Percentiles rank a stretch among this genome's conserved stretches.
phyloP scores from a whole-genome alignment of 2,888 invertebrate genomes.

The Colostygia pectinataria region DNA sequence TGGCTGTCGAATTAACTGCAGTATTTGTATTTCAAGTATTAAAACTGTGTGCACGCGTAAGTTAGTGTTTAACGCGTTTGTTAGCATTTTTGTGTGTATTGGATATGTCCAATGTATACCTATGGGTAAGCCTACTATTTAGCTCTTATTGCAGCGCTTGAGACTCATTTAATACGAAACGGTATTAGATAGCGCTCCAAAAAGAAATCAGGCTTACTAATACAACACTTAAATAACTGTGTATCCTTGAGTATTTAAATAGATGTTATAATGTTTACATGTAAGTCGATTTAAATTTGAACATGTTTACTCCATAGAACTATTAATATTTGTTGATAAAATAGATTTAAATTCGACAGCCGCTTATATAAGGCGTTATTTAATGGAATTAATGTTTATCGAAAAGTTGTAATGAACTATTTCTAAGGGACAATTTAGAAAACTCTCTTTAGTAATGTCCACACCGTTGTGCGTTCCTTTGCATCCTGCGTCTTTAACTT shows the following conservation, averaged over 20 bases:
- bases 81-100: not conserved
- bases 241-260: no score
- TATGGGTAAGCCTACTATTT: no score
- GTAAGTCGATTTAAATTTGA: not conserved
- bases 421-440: no score
- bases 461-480: no score
- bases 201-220: no score
- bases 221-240: no score
- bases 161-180: no score
- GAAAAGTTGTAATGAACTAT: not conserved
- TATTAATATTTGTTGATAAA: not conserved
- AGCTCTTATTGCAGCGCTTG: no score
- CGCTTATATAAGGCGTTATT: constrained; percentile 1
- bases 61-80: not conserved
- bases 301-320: not conserved
- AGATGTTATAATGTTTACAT: not conserved
- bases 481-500: no score
- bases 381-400: constrained; percentile 3
- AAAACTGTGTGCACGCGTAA: not conserved
- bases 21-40: constrained; percentile 15
- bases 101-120: no score
- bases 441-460: no score
- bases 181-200: no score
- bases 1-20: constrained; percentile 2
- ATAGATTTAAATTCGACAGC: constrained; percentile 5